A percentile compares a stretch with the other conserved stretches of the same genome.
Evolutionary conservation across 2,797 vertebrate genomes (phyloP).

Genomic region (Morelia viridis): DNA sequence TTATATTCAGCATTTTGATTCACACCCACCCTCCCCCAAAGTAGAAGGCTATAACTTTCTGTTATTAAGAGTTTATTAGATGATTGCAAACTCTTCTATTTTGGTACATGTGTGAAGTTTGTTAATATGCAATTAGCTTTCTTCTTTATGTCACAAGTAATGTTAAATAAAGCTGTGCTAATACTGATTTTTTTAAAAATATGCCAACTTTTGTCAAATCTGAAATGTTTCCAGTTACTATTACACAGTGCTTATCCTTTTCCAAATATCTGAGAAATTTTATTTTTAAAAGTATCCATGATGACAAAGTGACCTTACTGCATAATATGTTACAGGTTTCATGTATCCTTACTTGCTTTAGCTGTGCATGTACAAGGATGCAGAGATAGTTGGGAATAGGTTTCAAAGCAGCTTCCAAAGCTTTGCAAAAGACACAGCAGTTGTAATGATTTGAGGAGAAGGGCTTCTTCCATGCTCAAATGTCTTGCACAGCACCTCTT

Average conservation of each 20-base stretch:
- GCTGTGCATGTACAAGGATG: background rate
- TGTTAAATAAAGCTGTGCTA: constrained; percentile 1
- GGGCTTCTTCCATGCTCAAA: background rate
- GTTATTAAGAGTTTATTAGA: constrained; percentile 7
- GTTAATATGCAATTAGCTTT: background rate
- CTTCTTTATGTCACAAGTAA: constrained; percentile 20
- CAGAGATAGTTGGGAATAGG: background rate
- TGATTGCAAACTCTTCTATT: constrained; percentile 6
- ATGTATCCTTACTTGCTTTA: background rate
- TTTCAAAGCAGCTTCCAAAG: background rate
- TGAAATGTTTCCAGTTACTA: background rate
- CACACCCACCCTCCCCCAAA: background rate
- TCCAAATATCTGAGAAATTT: background rate
- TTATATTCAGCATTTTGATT: background rate
- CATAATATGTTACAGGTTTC: background rate
- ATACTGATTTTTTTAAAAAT: background rate
- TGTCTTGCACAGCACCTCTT: background rate
- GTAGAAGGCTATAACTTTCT: constrained; percentile 9
- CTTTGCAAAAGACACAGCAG: background rate
- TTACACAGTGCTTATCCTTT: constrained; percentile 19
- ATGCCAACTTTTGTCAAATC: constrained; percentile 15
- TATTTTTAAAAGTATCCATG: background rate
- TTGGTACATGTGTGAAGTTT: constrained; percentile 16
- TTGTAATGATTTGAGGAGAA: background rate
- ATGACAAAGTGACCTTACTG: background rate